Conservation (phyloP, 2,888 invertebrate species). For the Hypomecis atomaria region DNA sequence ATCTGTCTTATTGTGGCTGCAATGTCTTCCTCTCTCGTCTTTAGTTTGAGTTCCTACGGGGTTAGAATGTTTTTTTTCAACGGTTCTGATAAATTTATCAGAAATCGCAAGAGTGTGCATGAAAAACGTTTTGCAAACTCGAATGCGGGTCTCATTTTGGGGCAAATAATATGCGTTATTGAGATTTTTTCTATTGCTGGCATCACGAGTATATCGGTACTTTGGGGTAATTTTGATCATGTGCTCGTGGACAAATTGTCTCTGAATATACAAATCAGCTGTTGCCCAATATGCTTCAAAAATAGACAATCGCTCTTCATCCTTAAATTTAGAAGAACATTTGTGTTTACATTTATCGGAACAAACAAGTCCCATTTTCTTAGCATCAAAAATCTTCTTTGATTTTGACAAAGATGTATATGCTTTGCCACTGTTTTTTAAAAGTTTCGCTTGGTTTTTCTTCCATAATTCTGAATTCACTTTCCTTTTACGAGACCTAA, state of each 20-base stretch:
- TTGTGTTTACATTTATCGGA: not conserved
- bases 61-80: not conserved
- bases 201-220: not conserved
- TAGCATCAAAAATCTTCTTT: not conserved
- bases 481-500: no score
- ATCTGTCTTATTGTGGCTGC: not conserved
- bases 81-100: not conserved
- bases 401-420: not conserved
- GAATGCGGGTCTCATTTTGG: not conserved
- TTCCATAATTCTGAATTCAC: no score
- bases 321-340: not conserved
- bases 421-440: not conserved
- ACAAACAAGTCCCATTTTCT: not conserved
- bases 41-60: not conserved
- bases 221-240: not conserved
- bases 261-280: not conserved
- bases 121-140: constrained; percentile 1
- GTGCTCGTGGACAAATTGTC: not conserved
- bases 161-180: not conserved
- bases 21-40: not conserved
- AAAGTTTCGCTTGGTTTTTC: no score
- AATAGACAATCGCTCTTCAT: not conserved
- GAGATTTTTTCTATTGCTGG: not conserved
- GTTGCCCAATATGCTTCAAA: constrained; percentile 1
- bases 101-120: not conserved